Evolutionary conservation across 2,888 invertebrate species (phyloP), one percentile per base, ranked within the genome.

Genomic region (Dicyrtoma fusca): DNA sequence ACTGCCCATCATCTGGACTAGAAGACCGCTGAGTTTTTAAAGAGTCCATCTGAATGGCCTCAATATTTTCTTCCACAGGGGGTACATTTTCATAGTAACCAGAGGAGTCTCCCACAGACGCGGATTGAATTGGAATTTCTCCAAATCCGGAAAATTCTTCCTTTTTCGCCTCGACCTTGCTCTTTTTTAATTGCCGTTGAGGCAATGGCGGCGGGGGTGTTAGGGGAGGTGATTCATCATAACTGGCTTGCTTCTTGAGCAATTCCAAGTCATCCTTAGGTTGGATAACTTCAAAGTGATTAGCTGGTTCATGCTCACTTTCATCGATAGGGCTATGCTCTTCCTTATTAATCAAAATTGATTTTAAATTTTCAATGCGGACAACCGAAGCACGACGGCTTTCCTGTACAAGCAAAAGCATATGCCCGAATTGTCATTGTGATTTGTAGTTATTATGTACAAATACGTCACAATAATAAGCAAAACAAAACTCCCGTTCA

Each of bases 231-330:
- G 73, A 62, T 14, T 69, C 75, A 53, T 74, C 71, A 21, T 49
- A 23, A 21, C 66, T 71, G 19, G 26, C 63, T 23, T 75, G 71
- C 79, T 84, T 84, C 77, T 85, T 84, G 76, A 89, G 83, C 61
- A 74, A 61, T 82, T 88, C 88, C 75, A 88, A 83, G 76, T 92
- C 92, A 85, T 94, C 94, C 86, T 92, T 93, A 66, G 94, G 93
- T 80, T 89, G 89, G 83, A 88, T 89, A 82, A 88, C 86, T 82
- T 91, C 91, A 85, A 92, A 92, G 84, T 90, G 89, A 87, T 92
- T 93, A 75, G 80, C 80, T 72, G 83, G 83, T 76, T 86, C 85
- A 57, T 83, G 83, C 72, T 83, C 82, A 63, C 81, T 82, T 57
- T 68, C 69, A n/a, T 66, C 59, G 82, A 87, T 84, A 81, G 87